phyloP scores from a whole-genome alignment of 2,888 invertebrate species.

The Epistrophe eligans region DNA sequence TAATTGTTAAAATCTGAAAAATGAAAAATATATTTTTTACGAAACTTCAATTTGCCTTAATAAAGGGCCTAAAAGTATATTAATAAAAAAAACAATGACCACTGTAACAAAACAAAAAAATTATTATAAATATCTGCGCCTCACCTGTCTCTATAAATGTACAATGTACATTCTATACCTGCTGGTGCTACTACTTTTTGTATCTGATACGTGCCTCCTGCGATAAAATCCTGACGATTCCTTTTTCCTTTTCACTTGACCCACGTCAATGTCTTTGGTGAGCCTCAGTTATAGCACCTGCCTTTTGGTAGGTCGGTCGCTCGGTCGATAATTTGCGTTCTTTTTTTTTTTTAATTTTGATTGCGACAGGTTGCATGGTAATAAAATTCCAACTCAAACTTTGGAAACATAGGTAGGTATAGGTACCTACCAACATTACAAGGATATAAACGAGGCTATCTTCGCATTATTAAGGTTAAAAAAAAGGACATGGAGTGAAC shows the following conservation, averaged over 20 bases:
- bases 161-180: slow-evolving; percentile 21
- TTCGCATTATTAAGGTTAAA: background rate
- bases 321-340: slow-evolving; percentile 65
- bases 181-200: slow-evolving; percentile 37
- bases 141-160: slow-evolving; percentile 50
- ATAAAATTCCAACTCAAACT: slow-evolving; percentile 45
- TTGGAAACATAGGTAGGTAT: slow-evolving; percentile 16
- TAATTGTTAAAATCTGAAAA: too few relatives aligned
- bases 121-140: slow-evolving; percentile 40
- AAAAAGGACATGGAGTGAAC: slow-evolving; percentile 37
- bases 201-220: slow-evolving; percentile 59
- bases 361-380: slow-evolving; percentile 71
- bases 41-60: background rate
- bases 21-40: background rate
- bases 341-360: slow-evolving; percentile 23
- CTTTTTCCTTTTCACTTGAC: slow-evolving; percentile 58
- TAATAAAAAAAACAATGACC: slow-evolving; percentile 23
- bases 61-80: background rate
- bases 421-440: slow-evolving; percentile 38
- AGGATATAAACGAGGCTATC: slow-evolving; percentile 53
- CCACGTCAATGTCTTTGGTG: slow-evolving; percentile 64
- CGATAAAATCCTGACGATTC: slow-evolving; percentile 55
- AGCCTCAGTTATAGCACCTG: slow-evolving; percentile 54
- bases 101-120: slow-evolving; percentile 26
- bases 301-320: slow-evolving; percentile 25